A percentile compares a stretch with the other conserved stretches of the same genome.
These are phyloP conservation scores for Notechis scutatus DNA, from an alignment of 2,113 vertebrate genomes.

Conservation along the genomic window DNA sequence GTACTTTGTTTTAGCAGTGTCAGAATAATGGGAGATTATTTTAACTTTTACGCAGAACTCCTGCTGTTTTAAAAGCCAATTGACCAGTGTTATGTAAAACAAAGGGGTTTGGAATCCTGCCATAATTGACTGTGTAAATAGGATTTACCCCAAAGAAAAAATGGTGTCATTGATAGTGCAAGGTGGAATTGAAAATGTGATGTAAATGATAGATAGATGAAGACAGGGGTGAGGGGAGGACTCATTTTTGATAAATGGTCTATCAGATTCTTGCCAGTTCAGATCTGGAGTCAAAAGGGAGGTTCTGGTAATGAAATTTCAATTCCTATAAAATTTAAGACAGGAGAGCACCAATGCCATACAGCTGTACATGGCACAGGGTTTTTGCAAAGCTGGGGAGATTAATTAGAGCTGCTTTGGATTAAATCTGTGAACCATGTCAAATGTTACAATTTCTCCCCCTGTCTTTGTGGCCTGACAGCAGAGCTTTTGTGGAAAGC, in stretches of 20 bases:
- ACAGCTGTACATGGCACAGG: constrained; percentile 36
- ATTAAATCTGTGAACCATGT: constrained; percentile 66
- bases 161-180: not conserved
- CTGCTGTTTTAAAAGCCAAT: not conserved
- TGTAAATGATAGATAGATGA: constrained; percentile 41
- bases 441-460: constrained; percentile 53
- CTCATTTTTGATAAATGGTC: constrained; percentile 29
- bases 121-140: not conserved
- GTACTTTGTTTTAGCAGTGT: not conserved
- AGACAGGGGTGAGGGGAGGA: not conserved
- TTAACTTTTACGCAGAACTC: constrained; percentile 13
- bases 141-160: constrained; percentile 30
- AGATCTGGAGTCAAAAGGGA: constrained; percentile 25
- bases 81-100: not conserved
- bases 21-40: not conserved
- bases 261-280: not conserved
- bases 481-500: constrained; percentile 33
- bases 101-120: not conserved
- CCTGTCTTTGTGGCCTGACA: constrained; percentile 57
- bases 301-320: constrained; percentile 53
- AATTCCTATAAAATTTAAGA: constrained; percentile 55
- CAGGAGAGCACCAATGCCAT: constrained; percentile 40
- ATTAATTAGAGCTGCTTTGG: constrained; percentile 70
- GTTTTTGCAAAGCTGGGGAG: constrained; percentile 58
- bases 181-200: constrained; percentile 17